Conservation (phyloP, 2,113 vertebrate genomes). For the Poeciliopsis turrubarensis region DNA sequence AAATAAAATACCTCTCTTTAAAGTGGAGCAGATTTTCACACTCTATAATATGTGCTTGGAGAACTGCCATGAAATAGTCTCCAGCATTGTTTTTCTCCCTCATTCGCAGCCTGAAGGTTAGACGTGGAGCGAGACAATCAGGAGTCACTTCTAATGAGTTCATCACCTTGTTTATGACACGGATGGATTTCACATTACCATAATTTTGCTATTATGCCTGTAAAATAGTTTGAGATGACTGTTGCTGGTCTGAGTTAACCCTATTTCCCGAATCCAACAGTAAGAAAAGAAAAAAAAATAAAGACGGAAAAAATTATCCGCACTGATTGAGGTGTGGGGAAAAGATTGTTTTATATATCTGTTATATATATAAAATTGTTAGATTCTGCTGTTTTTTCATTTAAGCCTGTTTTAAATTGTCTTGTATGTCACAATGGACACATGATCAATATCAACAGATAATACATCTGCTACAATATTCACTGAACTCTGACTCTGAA, state of each 20-base stretch:
- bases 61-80: conserved; percentile 8
- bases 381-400: too few species aligned
- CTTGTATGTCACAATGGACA: too few species aligned
- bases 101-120: conserved; percentile 42
- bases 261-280: conserved; percentile 31
- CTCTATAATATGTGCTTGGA: neutral
- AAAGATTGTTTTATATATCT: conserved; percentile 3
- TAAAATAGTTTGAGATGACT: conserved; percentile 38
- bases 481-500: too few species aligned
- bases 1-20: neutral
- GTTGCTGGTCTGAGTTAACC: conserved; percentile 21
- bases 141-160: conserved; percentile 56
- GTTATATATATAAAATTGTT: neutral
- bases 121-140: conserved; percentile 1
- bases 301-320: neutral
- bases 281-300: conserved; percentile 1
- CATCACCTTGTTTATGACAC: conserved; percentile 42
- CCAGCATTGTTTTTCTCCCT: neutral
- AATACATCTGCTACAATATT: too few species aligned
- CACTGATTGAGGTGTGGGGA: conserved; percentile 18
- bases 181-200: conserved; percentile 43
- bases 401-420: too few species aligned
- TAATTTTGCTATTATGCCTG: conserved; percentile 49
- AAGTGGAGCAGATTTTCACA: neutral
- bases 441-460: too few species aligned